Conservation (phyloP, 2,113 vertebrate species). For the Brachirus orientalis region DNA sequence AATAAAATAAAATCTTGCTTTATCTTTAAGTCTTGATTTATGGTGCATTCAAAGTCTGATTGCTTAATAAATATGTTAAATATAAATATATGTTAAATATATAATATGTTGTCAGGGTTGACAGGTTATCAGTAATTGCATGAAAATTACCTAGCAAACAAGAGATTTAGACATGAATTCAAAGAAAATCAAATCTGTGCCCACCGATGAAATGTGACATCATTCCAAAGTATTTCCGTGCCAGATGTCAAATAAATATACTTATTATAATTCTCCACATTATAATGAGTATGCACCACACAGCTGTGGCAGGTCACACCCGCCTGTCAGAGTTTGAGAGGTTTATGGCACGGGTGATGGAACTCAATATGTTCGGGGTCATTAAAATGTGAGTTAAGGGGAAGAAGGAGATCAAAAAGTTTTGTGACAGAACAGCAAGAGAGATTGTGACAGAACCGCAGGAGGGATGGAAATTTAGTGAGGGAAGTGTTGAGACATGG, state of each 20-base stretch:
- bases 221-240: neutral
- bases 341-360: constrained; percentile 31
- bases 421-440: neutral
- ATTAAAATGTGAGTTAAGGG: constrained; percentile 36
- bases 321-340: constrained; percentile 12
- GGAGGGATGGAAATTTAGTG: constrained; percentile 20
- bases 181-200: neutral
- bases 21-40: neutral
- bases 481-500: constrained; percentile 13
- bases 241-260: neutral
- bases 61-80: neutral
- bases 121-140: neutral
- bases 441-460: neutral
- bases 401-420: constrained; percentile 33
- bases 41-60: neutral
- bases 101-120: neutral
- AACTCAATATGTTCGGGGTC: constrained; percentile 51
- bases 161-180: neutral
- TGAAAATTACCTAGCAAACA: neutral
- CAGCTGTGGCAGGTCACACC: neutral
- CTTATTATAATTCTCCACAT: constrained; percentile 4
- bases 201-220: neutral
- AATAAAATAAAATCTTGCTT: too few relatives aligned
- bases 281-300: neutral
- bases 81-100: too few relatives aligned